Base-by-base conservation (phyloP, 1,140 invertebrate genomes). In the Brachystomella parvula region DNA sequence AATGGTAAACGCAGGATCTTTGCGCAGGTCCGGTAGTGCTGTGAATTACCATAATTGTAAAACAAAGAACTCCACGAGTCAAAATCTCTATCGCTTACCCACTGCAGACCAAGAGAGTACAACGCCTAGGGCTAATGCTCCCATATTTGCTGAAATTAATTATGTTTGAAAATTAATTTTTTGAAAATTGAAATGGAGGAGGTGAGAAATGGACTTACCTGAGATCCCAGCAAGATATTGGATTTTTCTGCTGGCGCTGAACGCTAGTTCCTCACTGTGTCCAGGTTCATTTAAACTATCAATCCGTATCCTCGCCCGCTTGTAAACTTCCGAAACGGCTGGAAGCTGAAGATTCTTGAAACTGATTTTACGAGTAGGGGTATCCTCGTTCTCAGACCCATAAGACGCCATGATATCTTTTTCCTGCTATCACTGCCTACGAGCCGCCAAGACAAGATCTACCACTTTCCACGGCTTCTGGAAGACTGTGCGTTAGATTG, bases 1-100 rank as follows among this genome's bases (percentile, higher is more conserved):
- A 3, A 72, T 65, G 28, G 63, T 33, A 15, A 67, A 24, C 19
- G 39, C 28, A 15, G 61, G 60, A 30, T 64, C 49, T n/a, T 63
- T 44, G 17, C 71, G 28, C 17, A 72, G 58, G 39, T 72, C 66
- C 2, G 71, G 71, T 15, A 72, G 47, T 12, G 71, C 71, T 19
- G 57, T 64, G 19, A 53, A 53, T 17, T 24, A 53, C 49, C 9
- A 9, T 19, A 53, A 53, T 6, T 26, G 49, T 6, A 19, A 12
- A 53, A 53, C 3, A 6, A 6, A 24, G 15, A 53, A 26, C 9
- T 53, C 6, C 49, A 19, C 9, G 24, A 6, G 35, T 39, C 6
- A 6, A 53, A 6, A 53, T 15, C 9, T 53, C 9, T 6, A 53
- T n/a, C n/a, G n/a, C 49, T 53, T 53, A 53, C 49, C 49, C 3